Evolutionary conservation across 1,140 invertebrate species (phyloP).

Genomic region (Aradophagus sp.): DNA sequence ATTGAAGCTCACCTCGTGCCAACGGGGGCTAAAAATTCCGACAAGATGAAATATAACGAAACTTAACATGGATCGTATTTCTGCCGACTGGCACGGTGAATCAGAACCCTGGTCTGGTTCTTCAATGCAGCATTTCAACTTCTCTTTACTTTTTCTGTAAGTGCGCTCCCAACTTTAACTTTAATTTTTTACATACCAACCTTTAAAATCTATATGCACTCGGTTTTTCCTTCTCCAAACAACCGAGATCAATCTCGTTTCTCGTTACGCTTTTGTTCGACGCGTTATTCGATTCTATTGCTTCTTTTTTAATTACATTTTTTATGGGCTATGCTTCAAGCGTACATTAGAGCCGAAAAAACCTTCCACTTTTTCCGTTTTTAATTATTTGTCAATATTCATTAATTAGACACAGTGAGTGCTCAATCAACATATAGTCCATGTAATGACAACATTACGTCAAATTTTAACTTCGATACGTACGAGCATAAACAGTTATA

Average conservation of each 20-base stretch:
- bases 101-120: conserved; percentile 28
- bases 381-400: too few species aligned
- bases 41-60: conserved; percentile 21
- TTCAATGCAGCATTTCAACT: conserved; percentile 41
- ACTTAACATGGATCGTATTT: conserved; percentile 24
- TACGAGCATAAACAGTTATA: too few species aligned
- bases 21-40: conserved; percentile 2
- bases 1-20: neutral
- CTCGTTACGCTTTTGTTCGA: conserved; percentile 27
- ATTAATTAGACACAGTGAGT: too few species aligned
- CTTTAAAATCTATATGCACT: conserved; percentile 39
- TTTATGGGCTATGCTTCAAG: too few species aligned
- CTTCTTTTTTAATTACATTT: conserved; percentile 28
- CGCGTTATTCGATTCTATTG: conserved; percentile 34
- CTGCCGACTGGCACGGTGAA: conserved; percentile 25
- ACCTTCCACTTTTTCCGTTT: too few species aligned
- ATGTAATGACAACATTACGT: too few species aligned
- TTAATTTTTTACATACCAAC: conserved; percentile 42
- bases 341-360: too few species aligned
- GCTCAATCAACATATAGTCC: too few species aligned
- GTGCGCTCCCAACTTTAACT: conserved; percentile 29
- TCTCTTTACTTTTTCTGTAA: conserved; percentile 29
- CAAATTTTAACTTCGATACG: too few species aligned
- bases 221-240: conserved; percentile 18
- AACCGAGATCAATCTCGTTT: conserved; percentile 34